Evolutionary conservation across 92 coral and sea anemone genomes (phyloP).

Genomic region (Bergia puertoricense): DNA sequence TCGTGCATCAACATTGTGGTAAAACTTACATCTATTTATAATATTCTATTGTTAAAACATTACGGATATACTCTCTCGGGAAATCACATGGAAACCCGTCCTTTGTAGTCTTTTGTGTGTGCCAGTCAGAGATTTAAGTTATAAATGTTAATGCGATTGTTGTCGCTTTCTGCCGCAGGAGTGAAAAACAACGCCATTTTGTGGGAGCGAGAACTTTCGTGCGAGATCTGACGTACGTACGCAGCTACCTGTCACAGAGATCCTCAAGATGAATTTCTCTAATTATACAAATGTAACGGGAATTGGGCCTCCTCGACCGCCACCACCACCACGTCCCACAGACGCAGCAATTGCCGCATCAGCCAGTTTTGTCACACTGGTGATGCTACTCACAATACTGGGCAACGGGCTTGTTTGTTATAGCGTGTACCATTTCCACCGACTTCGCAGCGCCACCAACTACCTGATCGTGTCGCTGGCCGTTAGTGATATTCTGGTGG

Average conservation of each 20-base stretch:
- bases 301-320: background rate
- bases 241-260: background rate
- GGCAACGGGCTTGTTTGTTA: slow-evolving; percentile 91
- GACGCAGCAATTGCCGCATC: slow-evolving; percentile 61
- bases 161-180: slow-evolving; percentile 26
- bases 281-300: slow-evolving; percentile 3
- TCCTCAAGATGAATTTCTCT: slow-evolving; percentile 21
- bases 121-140: slow-evolving; percentile 16
- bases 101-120: slow-evolving; percentile 17
- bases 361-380: slow-evolving; percentile 77
- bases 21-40: background rate
- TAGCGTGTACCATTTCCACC: slow-evolving; percentile 77
- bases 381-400: slow-evolving; percentile 83
- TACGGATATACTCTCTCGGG: slow-evolving; percentile 32
- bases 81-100: background rate
- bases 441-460: slow-evolving; percentile 91
- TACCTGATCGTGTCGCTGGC: slow-evolving; percentile 91
- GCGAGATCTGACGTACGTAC: background rate
- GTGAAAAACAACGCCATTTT: slow-evolving; percentile 5
- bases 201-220: background rate
- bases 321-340: slow-evolving; percentile 8
- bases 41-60: background rate
- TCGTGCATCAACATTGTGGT: background rate
- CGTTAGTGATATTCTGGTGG: slow-evolving; percentile 89
- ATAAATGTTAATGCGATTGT: slow-evolving; percentile 9